phyloP scores from a whole-genome alignment of 1,140 invertebrate genomes.

The Conus ventricosus region DNA sequence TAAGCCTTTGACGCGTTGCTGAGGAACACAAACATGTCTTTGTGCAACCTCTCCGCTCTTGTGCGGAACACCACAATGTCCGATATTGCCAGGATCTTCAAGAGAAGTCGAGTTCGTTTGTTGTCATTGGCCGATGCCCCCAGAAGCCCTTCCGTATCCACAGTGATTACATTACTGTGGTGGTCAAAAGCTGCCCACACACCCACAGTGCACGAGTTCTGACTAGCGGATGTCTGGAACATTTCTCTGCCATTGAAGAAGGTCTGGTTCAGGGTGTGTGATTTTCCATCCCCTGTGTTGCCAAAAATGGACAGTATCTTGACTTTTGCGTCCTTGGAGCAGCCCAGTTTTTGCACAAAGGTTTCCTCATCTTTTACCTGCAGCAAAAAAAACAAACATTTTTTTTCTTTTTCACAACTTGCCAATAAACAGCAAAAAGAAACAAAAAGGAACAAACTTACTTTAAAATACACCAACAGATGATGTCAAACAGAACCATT shows the following conservation, averaged over 20 bases:
- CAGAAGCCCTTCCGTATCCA: conserved; percentile 88
- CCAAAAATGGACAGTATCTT: conserved; percentile 93
- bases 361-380: conserved; percentile 71
- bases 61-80: conserved; percentile 90
- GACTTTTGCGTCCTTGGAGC: conserved; percentile 74
- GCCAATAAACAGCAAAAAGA: too few species aligned
- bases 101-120: conserved; percentile 83
- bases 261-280: conserved; percentile 86
- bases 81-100: conserved; percentile 87
- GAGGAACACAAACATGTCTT: conserved; percentile 88
- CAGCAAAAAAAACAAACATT: conserved; percentile 34
- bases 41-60: conserved; percentile 84
- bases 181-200: conserved; percentile 87
- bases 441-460: too few species aligned
- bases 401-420: too few species aligned
- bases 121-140: conserved; percentile 83
- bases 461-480: too few species aligned
- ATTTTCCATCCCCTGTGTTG: conserved; percentile 91
- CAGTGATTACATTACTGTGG: conserved; percentile 80
- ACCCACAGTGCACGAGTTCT: conserved; percentile 86
- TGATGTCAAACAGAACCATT: too few species aligned
- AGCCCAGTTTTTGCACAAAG: conserved; percentile 70
- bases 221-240: conserved; percentile 84
- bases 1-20: conserved; percentile 87
- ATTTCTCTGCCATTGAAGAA: conserved; percentile 86